These are phyloP conservation scores for Microcebus murinus DNA, from an alignment of 2,113 vertebrate genomes.

Conservation along the genomic window DNA sequence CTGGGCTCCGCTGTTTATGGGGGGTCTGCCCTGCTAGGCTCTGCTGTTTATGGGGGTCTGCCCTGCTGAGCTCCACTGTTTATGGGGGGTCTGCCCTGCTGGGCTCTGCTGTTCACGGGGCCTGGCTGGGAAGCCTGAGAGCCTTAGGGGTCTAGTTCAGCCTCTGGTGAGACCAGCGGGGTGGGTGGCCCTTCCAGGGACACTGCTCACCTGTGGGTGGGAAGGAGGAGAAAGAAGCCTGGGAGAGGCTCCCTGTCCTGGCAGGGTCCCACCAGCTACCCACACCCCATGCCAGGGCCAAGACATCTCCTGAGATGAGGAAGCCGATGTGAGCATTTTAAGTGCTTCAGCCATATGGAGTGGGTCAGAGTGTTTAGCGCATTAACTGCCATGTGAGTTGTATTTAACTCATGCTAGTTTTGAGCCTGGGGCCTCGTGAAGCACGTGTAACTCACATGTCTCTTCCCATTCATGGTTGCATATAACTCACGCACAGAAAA, in stretches of 20 bases:
- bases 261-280: not conserved
- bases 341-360: not conserved
- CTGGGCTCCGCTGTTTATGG: too few species aligned
- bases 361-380: not conserved
- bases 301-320: not conserved
- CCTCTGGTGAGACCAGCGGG: rapidly evolving
- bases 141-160: rapidly evolving
- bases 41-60: not conserved
- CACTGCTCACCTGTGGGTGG: not conserved
- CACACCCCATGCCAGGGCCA: rapidly evolving
- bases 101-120: not conserved
- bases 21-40: not conserved
- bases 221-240: not conserved
- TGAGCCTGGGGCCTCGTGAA: too few species aligned
- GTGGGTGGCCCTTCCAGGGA: not conserved
- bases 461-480: too few species aligned
- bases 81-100: not conserved
- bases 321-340: rapidly evolving
- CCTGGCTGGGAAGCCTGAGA: not conserved
- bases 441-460: too few species aligned
- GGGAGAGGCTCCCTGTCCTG: too few species aligned
- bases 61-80: not conserved
- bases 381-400: too few species aligned
- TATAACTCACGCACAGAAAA: too few species aligned
- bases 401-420: too few species aligned